Evolutionary conservation across 2,888 invertebrate genomes (phyloP), one percentile per base, ranked within the genome.

Genomic region (Ectemnius lituratus): DNA sequence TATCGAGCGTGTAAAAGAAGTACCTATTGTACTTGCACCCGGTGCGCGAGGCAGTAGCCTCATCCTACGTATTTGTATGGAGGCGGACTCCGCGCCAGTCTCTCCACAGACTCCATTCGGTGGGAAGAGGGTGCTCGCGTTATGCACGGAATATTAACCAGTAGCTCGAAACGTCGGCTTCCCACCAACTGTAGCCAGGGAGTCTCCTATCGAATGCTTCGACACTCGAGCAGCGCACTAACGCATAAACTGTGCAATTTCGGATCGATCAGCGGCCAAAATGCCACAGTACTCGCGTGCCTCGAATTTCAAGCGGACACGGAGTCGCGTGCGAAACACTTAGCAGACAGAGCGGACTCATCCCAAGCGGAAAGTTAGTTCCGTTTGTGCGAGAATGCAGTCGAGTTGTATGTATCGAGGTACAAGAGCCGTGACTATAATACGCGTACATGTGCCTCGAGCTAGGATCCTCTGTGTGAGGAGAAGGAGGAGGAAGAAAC

Each of bases 401-500:
- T 16, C 4, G 52, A 52, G 1, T 3, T 47, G 11, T 47, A 47
- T 14, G 16, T 16, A 52, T 52, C 4, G 16, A 16, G 14, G 14
- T 52, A 14, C 5, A 16, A 14, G 52, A 16, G 8, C n/a, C 52
- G 14, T 52, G 16, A 37, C 37, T 37, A 37, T 37, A 52, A 52
- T 52, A 11, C 16, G 52, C 52, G 16, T 52, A 16, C 16, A 52
- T 52, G 16, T 16, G 52, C n/a, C 52, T 52, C 14, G 5, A 13
- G 52, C 16, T 52, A 2, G 52, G 52, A 52, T 16, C 23, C 23
- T 23, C 23, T 23, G 16, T 16, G 16, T 6, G 52, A 6, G 52
- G 69, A 70, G 68, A 84, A 82, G 74, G 71, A 74, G 75, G 23
- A 18, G 14, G 64, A 49, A 62, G 65, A 65, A 82, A 82, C 76